phyloP scores from a whole-genome alignment of 1,140 invertebrate genomes.

The Penaeus indicus region DNA sequence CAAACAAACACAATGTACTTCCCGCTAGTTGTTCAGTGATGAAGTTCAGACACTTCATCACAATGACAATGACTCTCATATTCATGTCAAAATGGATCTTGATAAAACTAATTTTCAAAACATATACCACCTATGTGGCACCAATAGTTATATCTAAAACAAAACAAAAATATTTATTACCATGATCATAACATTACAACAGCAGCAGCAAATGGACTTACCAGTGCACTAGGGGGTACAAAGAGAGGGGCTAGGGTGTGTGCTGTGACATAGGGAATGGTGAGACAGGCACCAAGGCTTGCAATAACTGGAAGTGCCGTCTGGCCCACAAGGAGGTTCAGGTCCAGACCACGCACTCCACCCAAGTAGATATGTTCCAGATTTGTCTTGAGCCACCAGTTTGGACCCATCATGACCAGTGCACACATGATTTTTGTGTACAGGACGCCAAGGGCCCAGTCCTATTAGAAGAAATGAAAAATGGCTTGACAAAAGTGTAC shows the following conservation, averaged over 20 bases:
- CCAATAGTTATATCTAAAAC: too few species aligned
- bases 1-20: not conserved
- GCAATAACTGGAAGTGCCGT: slow-evolving; percentile 91
- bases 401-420: slow-evolving; percentile 96
- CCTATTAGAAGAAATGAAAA: slow-evolving; percentile 72
- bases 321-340: slow-evolving; percentile 86
- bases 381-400: slow-evolving; percentile 90
- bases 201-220: slow-evolving; percentile 43
- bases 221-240: slow-evolving; percentile 66
- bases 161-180: too few species aligned
- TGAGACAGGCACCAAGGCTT: slow-evolving; percentile 86
- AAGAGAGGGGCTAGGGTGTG: slow-evolving; percentile 86
- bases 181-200: not conserved
- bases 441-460: slow-evolving; percentile 96
- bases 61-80: not conserved
- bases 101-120: too few species aligned
- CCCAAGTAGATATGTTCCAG: slow-evolving; percentile 88
- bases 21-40: not conserved
- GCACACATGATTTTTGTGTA: slow-evolving; percentile 99
- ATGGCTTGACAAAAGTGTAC: not conserved
- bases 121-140: too few species aligned
- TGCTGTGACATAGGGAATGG: slow-evolving; percentile 90
- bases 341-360: slow-evolving; percentile 92
- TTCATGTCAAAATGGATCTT: not conserved
- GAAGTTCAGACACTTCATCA: not conserved